Percentiles rank a stretch among this genome's conserved stretches.
These are phyloP conservation scores for Drosophila affinis DNA, from an alignment of 2,888 invertebrate species.

Conservation along the genomic window DNA sequence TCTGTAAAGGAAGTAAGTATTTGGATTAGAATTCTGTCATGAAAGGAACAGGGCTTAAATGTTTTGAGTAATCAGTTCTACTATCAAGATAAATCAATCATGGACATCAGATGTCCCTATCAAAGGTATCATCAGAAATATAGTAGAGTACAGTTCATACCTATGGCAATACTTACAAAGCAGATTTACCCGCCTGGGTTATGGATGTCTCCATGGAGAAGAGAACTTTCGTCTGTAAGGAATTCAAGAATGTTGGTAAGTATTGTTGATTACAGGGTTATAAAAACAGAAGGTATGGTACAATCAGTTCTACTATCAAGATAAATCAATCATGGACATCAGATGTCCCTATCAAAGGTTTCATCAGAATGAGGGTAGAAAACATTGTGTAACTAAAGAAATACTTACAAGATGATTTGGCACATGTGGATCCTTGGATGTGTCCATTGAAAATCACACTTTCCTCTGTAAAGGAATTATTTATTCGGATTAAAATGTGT, in stretches of 20 bases:
- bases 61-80: slow-evolving; percentile 14
- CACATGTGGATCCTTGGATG: too few relatives aligned
- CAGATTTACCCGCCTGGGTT: too few relatives aligned
- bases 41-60: background rate
- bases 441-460: background rate
- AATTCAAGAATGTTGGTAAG: too few relatives aligned
- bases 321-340: slow-evolving; percentile 58
- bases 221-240: too few relatives aligned
- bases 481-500: background rate
- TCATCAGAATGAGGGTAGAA: too few relatives aligned
- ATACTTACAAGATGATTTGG: too few relatives aligned
- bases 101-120: slow-evolving; percentile 60
- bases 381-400: too few relatives aligned
- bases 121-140: slow-evolving; percentile 50
- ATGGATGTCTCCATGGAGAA: too few relatives aligned
- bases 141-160: too few relatives aligned
- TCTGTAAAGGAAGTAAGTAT: background rate
- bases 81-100: slow-evolving; percentile 55
- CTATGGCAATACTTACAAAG: too few relatives aligned
- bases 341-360: slow-evolving; percentile 56
- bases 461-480: background rate
- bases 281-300: too few relatives aligned
- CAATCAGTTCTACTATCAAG: slow-evolving; percentile 42
- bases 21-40: background rate
- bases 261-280: too few relatives aligned